Base-by-base conservation (phyloP, 2,888 invertebrate genomes). In the Tyria jacobaeae region DNA sequence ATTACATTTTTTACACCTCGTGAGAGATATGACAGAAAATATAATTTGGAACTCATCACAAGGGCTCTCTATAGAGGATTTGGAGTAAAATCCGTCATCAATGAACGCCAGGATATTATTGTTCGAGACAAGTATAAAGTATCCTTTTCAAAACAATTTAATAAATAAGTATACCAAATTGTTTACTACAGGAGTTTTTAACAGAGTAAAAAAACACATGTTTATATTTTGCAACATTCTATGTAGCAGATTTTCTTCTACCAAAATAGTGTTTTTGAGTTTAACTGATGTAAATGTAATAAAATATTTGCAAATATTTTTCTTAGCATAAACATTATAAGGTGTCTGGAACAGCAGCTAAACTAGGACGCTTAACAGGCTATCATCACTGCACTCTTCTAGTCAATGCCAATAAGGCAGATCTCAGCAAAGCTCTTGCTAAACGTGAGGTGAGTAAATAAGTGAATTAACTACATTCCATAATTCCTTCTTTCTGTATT, bases 321-420 rank as follows among this genome's bases (percentile, higher is more conserved):
- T 76, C 82, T 84, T 84, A 84, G 75, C 73, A 48, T 27, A 9
- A 47, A 57, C 37, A 47, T 34, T 66, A 65, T 78, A 83, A 99
- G 98, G 95, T 99, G 78, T 99, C 99, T 78, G 99, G 99, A 75
- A 99, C 99, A 55, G 99, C 99, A 54, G 97, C 99, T 1, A 98
- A 98, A 92, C 94, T 99, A 63, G 98, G 98, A 64, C 95, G 96
- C 72, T 95, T 96, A 12, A 96, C 97, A 82, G 97, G 98, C n/a
- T 99, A 99, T 94, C 99, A 99, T 88, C 99, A 99, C 89, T 99
- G 99, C 90, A 99, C 99, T 4, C 95, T 99, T 73, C 95, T 99
- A 86, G 97, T 99, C 67, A 96, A 97, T 82, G 97, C 97, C 69
- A 96, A 98, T 86, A 97, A 97, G 90, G 88, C 95, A 71, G 95